phyloP scores from a whole-genome alignment of 2,797 vertebrate genomes.

The Sebastolobus altivelis region DNA sequence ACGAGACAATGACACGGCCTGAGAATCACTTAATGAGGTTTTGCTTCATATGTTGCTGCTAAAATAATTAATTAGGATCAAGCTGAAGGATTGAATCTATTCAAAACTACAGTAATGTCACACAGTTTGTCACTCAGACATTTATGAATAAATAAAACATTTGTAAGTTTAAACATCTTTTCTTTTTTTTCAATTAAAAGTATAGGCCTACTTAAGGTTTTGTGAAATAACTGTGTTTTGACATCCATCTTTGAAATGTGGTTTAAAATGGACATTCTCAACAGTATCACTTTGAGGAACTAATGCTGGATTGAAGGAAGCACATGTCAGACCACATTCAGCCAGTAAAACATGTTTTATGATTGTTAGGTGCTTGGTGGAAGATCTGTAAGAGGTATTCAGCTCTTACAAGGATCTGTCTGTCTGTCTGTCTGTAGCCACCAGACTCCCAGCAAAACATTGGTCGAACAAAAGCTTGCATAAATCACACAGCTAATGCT shows the following conservation, averaged over 20 bases:
- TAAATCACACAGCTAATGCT: no score
- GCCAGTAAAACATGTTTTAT: background rate
- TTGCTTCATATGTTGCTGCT: constrained; percentile 12
- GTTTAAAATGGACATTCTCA: background rate
- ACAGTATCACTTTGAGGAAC: background rate
- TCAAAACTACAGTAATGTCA: background rate
- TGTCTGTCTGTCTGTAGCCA: no score
- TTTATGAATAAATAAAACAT: constrained; percentile 11
- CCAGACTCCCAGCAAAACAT: no score
- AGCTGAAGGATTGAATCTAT: constrained; percentile 4
- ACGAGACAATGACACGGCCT: constrained; percentile 2
- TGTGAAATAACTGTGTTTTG: background rate
- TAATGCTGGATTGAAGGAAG: background rate
- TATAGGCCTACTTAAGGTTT: background rate
- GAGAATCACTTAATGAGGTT: constrained; percentile 19
- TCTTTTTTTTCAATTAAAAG: constrained; percentile 11
- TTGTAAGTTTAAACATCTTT: background rate
- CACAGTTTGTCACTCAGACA: background rate
- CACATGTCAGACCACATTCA: background rate
- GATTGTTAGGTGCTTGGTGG: background rate
- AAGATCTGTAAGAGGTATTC: no score
- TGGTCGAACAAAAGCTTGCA: no score
- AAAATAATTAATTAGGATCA: background rate
- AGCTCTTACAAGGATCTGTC: no score
- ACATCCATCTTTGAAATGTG: background rate